Evolutionary conservation across 2,888 invertebrate species (phyloP).

Genomic region (Drepanosiphum platanoidis): DNA sequence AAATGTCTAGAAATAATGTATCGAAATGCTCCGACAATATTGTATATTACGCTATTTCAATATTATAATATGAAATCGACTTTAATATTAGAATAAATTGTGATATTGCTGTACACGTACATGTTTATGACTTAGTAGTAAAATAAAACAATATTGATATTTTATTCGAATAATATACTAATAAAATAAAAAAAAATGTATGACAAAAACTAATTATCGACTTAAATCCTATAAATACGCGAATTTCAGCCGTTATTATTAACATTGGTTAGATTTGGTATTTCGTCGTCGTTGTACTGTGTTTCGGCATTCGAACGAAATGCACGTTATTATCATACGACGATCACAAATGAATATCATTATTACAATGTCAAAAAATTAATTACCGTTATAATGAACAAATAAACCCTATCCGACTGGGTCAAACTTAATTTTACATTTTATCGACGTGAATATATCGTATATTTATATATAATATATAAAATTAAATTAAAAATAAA

Average conservation of each 20-base stretch:
- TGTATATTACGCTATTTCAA: not conserved
- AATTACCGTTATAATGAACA: slow-evolving; percentile 16
- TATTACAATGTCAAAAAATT: slow-evolving; percentile 23
- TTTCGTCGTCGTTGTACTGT: not conserved
- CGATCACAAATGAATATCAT: slow-evolving; percentile 17
- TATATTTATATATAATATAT: not conserved
- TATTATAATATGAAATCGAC: slow-evolving; percentile 4
- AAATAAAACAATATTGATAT: slow-evolving; percentile 25
- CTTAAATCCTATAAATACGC: slow-evolving; percentile 14
- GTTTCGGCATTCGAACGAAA: slow-evolving; percentile 18
- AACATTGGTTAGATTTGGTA: not conserved
- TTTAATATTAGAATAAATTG: slow-evolving; percentile 31
- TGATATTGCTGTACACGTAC: slow-evolving; percentile 44
- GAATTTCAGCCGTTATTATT: not conserved
- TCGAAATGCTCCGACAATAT: not conserved
- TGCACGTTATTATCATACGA: slow-evolving; percentile 9
- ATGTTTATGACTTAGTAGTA: slow-evolving; percentile 4
- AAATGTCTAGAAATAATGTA: not conserved
- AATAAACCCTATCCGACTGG: not conserved
- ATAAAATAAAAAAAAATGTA: not conserved
- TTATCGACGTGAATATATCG: not conserved
- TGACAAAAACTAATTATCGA: slow-evolving; percentile 13
- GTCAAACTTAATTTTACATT: not conserved
- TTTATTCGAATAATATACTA: slow-evolving; percentile 15
- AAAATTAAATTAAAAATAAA: no score